Conservation (phyloP, 2,797 vertebrate species). For the Podargus strigoides region DNA sequence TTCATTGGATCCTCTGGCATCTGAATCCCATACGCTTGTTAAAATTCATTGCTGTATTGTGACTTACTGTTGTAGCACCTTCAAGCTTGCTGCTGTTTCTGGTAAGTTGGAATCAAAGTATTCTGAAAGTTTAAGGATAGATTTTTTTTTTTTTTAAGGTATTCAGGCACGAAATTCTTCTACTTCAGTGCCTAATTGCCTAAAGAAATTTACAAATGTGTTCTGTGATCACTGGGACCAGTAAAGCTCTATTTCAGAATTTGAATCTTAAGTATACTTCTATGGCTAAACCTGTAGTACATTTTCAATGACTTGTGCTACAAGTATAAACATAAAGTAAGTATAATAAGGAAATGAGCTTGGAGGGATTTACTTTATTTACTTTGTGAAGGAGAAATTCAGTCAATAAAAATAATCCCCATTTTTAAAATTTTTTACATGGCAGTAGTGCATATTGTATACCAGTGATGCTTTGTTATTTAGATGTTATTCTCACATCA, state of each 20-base stretch:
- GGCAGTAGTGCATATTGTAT: slow-evolving; percentile 15
- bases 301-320: slow-evolving; percentile 28
- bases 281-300: neutral
- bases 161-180: neutral
- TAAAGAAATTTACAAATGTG: neutral
- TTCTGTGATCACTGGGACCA: slow-evolving; percentile 61
- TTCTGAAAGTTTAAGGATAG: neutral
- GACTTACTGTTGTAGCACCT: neutral
- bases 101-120: neutral
- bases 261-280: slow-evolving; percentile 2
- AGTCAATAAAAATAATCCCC: neutral
- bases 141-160: neutral
- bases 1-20: neutral
- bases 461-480: neutral
- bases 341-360: neutral
- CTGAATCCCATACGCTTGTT: neutral
- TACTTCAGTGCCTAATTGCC: neutral
- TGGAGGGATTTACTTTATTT: neutral
- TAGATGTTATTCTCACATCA: slow-evolving; percentile 44
- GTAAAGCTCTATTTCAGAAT: slow-evolving; percentile 28
- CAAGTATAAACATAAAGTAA: neutral
- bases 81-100: neutral
- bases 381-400: neutral
- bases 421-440: neutral
- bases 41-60: neutral